Evolutionary conservation across 2,113 vertebrate genomes (phyloP).

Genomic region (Strix uralensis): DNA sequence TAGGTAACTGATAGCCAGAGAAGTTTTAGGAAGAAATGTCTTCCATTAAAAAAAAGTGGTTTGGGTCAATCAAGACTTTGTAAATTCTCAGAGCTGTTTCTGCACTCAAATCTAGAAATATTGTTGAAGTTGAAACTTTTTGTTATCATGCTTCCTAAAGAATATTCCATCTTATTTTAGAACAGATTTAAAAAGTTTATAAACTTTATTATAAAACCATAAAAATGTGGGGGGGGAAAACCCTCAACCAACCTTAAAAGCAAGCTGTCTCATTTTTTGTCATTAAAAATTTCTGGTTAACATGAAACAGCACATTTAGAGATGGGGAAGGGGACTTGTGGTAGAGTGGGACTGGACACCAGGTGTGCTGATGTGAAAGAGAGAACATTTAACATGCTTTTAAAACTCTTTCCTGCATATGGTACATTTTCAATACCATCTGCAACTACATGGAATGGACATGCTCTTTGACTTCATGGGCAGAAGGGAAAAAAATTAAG

Average conservation of each 20-base stretch:
- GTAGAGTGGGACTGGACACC: background rate
- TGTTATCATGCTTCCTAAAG: background rate
- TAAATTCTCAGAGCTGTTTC: background rate
- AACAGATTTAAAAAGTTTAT: background rate
- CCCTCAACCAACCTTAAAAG: background rate
- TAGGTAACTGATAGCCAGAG: background rate
- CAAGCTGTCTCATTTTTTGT: background rate
- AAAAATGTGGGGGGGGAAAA: accelerated
- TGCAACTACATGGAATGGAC: background rate
- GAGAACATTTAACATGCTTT: background rate
- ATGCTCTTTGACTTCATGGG: background rate
- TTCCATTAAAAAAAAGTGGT: background rate
- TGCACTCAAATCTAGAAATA: background rate
- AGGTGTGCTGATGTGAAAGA: background rate
- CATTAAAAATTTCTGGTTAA: background rate
- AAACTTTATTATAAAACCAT: background rate
- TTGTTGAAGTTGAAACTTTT: background rate
- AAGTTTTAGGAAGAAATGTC: background rate
- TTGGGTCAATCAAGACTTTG: background rate
- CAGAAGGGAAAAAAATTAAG: background rate
- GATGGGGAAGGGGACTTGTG: background rate
- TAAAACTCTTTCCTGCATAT: background rate
- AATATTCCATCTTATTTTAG: background rate
- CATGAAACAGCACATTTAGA: background rate
- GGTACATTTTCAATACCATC: background rate